Evolutionary conservation across 2,113 vertebrate species (phyloP).

Genomic region (Xiphorhynchus elegans): DNA sequence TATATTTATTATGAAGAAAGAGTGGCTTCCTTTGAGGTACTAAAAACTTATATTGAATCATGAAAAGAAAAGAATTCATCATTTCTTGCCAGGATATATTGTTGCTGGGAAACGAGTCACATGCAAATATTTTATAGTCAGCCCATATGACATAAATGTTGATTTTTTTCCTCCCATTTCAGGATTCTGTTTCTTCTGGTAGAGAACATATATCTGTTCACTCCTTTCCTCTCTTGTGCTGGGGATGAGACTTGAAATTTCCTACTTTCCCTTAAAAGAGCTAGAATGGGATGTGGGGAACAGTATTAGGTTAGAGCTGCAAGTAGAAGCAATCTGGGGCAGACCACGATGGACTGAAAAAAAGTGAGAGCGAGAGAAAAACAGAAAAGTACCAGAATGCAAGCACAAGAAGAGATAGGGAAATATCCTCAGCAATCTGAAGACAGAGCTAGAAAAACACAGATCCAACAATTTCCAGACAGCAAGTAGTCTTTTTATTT

Average conservation of each 20-base stretch:
- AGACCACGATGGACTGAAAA: background rate
- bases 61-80: background rate
- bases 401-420: background rate
- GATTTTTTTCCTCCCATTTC: background rate
- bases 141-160: background rate
- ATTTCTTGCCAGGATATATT: background rate
- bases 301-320: background rate
- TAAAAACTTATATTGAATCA: background rate
- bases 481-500: background rate
- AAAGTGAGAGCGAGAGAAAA: background rate
- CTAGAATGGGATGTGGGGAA: background rate
- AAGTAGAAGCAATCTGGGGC: background rate
- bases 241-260: background rate
- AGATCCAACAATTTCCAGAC: background rate
- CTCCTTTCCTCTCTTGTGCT: background rate
- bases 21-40: background rate
- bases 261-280: background rate
- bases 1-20: background rate
- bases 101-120: background rate
- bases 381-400: background rate
- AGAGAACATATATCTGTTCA: background rate
- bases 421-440: background rate
- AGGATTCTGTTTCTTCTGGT: background rate
- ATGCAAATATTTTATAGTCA: constrained; percentile 40
- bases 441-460: background rate